Conservation (phyloP, 2,797 vertebrate species). For the Crenuchus spilurus region DNA sequence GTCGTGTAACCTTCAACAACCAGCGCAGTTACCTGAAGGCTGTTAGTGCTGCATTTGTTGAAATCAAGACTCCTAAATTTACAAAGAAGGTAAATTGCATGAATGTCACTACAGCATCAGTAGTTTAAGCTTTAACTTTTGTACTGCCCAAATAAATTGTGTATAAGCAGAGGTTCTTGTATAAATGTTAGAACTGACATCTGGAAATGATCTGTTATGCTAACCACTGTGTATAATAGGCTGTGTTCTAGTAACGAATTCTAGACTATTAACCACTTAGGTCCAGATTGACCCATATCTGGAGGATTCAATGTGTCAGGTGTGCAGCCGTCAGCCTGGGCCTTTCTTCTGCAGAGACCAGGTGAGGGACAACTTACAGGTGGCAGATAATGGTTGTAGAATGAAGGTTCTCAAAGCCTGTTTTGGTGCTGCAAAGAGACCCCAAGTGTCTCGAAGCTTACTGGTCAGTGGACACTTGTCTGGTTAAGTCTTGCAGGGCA, state of each 20-base stretch:
- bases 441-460: no score
- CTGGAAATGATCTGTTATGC: no score
- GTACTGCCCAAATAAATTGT: neutral
- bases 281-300: conserved; percentile 98
- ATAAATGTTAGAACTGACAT: no score
- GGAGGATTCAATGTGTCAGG: conserved; percentile 96
- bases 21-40: conserved; percentile 98
- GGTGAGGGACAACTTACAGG: conserved; percentile 68
- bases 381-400: no score
- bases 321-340: conserved; percentile 91
- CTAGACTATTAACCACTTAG: conserved; percentile 63
- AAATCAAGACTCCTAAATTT: conserved; percentile 99
- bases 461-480: no score
- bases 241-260: neutral
- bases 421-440: no score
- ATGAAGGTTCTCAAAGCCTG: no score
- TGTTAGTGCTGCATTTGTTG: conserved; percentile 94
- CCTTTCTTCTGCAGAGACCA: conserved; percentile 99
- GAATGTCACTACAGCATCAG: no score
- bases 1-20: conserved; percentile 98
- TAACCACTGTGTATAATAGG: no score
- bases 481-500: no score
- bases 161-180: no score
- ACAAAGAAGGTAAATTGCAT: conserved; percentile 99
- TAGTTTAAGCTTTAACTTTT: no score